Percentiles rank a stretch among this genome's conserved stretches.
These are phyloP conservation scores for Chanos chanos DNA, from an alignment of 2,797 vertebrate species.

Conservation along the genomic window DNA sequence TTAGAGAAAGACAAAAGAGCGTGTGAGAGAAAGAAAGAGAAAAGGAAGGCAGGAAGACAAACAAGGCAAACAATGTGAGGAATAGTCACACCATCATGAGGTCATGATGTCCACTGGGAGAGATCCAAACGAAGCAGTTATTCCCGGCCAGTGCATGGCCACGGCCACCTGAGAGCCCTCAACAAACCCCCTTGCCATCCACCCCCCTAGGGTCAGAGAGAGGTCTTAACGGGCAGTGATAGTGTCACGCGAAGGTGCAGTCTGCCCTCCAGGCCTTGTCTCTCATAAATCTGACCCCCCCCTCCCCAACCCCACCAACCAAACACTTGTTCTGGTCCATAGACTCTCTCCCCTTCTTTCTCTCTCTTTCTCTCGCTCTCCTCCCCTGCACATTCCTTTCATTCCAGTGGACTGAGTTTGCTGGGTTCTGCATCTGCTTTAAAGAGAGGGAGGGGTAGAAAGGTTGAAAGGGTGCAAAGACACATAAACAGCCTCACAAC, in stretches of 20 bases:
- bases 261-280: constrained; percentile 31
- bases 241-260: constrained; percentile 36
- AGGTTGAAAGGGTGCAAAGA: not conserved
- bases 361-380: constrained; percentile 21
- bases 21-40: too few species aligned
- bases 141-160: constrained; percentile 25
- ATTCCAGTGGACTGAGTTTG: constrained; percentile 63
- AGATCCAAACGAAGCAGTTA: constrained; percentile 26
- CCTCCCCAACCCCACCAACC: constrained; percentile 15
- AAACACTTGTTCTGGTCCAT: too few species aligned
- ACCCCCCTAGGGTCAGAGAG: constrained; percentile 38
- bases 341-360: constrained; percentile 37
- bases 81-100: constrained; percentile 63
- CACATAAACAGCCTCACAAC: too few species aligned
- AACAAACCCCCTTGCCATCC: constrained; percentile 7
- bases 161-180: constrained; percentile 27
- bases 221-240: constrained; percentile 40
- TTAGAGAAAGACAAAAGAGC: too few species aligned
- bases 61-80: not conserved
- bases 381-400: constrained; percentile 63
- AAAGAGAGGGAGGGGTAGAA: constrained; percentile 19
- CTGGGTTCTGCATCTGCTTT: constrained; percentile 51
- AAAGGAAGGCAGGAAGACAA: too few species aligned
- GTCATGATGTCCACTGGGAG: constrained; percentile 64
- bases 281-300: constrained; percentile 59